Conservation (phyloP, 2,113 vertebrate genomes). For the Garra rufa region DNA sequence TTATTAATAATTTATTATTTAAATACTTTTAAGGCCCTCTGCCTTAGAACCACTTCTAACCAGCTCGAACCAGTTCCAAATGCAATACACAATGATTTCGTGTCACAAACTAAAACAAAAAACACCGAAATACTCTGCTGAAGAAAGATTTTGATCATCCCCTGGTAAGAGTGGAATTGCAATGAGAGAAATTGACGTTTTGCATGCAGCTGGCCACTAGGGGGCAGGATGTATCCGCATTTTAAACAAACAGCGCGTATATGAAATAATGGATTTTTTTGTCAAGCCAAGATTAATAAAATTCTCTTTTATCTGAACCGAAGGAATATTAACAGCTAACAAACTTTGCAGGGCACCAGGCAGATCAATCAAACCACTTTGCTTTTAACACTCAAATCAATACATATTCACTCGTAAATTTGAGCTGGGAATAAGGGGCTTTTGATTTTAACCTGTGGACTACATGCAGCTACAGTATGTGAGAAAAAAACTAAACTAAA, state of each 20-base stretch:
- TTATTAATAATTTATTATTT: too few relatives aligned
- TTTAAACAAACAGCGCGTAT: background rate
- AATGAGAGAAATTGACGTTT: background rate
- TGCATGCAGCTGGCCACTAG: conserved; percentile 62
- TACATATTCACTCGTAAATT: conserved; percentile 68
- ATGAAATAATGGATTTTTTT: background rate
- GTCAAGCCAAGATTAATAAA: background rate
- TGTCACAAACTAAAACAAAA: background rate
- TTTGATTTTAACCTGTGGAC: conserved; percentile 54
- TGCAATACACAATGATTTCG: background rate
- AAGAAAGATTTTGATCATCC: background rate
- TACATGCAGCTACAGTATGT: background rate
- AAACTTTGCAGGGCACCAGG: conserved; percentile 48
- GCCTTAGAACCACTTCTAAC: too few relatives aligned
- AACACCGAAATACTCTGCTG: background rate
- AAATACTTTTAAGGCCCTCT: too few relatives aligned
- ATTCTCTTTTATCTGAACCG: conserved; percentile 10
- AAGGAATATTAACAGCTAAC: background rate
- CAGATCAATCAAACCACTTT: conserved; percentile 65
- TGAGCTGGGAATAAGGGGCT: conserved; percentile 64
- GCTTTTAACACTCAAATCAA: conserved; percentile 70
- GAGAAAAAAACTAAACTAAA: conserved; percentile 46
- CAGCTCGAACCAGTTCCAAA: background rate
- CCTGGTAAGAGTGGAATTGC: background rate
- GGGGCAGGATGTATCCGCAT: conserved; percentile 64